A percentile compares a stretch with the other conserved stretches of the same genome.
Conservation (phyloP, 2,113 vertebrate genomes). For the Synodontis membranacea region DNA sequence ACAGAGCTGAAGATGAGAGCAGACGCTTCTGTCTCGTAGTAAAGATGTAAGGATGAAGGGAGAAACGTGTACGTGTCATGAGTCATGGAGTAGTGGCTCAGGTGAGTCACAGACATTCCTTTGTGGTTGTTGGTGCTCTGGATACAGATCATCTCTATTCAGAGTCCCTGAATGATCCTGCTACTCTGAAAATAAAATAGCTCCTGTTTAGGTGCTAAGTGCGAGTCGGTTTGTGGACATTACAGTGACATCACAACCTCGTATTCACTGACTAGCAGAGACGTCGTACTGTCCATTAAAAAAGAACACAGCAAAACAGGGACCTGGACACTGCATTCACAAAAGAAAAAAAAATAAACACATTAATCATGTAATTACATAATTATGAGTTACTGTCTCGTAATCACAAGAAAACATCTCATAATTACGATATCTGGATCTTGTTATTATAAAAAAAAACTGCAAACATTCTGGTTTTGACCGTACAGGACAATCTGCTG, state of each 20-base stretch:
- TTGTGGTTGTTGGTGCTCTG: constrained; percentile 46
- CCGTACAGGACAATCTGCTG: no score
- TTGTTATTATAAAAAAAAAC: no score
- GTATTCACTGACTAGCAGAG: constrained; percentile 34
- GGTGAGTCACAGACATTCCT: constrained; percentile 47
- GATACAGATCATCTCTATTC: constrained; percentile 47
- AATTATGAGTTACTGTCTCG: no score
- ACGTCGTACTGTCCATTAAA: neutral
- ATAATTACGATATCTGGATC: no score
- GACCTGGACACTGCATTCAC: no score
- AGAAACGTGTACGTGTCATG: neutral
- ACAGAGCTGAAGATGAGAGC: neutral
- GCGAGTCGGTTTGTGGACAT: neutral
- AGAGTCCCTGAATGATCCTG: constrained; percentile 51
- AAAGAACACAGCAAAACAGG: neutral
- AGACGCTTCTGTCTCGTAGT: neutral
- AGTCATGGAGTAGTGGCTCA: neutral
- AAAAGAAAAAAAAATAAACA: no score
- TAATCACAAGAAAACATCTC: no score
- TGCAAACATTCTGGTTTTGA: no score
- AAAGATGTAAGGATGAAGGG: neutral
- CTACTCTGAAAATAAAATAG: constrained; percentile 46
- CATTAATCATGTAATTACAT: no score
- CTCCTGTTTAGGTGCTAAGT: neutral
- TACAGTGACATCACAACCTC: constrained; percentile 15